Conservation (phyloP, 2,888 invertebrate genomes). For the Yponomeuta evonymella region DNA sequence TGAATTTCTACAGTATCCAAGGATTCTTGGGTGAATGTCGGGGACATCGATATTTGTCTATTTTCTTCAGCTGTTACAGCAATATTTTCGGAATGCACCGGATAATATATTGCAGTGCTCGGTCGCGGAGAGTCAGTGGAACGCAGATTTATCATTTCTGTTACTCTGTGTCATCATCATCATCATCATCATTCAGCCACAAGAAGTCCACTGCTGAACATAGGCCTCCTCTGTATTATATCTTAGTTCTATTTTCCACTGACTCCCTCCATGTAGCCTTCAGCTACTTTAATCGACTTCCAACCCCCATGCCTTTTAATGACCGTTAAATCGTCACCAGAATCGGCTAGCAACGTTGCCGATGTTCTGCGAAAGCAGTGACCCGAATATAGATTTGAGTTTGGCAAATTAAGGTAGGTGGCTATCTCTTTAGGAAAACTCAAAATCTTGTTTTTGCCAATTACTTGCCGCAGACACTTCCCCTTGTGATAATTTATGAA, state of each 20-base stretch:
- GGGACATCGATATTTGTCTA: constrained; percentile 45
- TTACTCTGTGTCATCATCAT: too few relatives aligned
- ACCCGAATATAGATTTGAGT: constrained; percentile 22
- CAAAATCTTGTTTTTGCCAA: constrained; percentile 18
- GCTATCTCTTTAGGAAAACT: constrained; percentile 22
- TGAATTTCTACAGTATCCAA: not conserved
- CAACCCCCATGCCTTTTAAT: constrained; percentile 23
- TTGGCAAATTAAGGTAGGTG: constrained; percentile 20
- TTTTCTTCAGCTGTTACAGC: constrained; percentile 17
- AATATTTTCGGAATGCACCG: not conserved
- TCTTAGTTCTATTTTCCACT: constrained; percentile 14
- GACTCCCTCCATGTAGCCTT: constrained; percentile 22
- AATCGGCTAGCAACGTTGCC: constrained; percentile 20
- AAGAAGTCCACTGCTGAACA: too few relatives aligned
- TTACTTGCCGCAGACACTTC: constrained; percentile 18
- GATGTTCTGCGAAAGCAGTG: constrained; percentile 24
- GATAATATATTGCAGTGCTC: too few relatives aligned
- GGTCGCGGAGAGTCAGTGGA: too few relatives aligned
- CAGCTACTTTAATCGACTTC: constrained; percentile 21
- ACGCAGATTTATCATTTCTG: too few relatives aligned
- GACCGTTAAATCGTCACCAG: constrained; percentile 11
- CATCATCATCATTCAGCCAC: too few relatives aligned
- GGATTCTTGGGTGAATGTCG: not conserved
- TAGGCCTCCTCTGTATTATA: too few relatives aligned
- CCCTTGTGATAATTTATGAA: constrained; percentile 20